Conservation (phyloP, 2,888 invertebrate genomes). For the Xestia xanthographa region DNA sequence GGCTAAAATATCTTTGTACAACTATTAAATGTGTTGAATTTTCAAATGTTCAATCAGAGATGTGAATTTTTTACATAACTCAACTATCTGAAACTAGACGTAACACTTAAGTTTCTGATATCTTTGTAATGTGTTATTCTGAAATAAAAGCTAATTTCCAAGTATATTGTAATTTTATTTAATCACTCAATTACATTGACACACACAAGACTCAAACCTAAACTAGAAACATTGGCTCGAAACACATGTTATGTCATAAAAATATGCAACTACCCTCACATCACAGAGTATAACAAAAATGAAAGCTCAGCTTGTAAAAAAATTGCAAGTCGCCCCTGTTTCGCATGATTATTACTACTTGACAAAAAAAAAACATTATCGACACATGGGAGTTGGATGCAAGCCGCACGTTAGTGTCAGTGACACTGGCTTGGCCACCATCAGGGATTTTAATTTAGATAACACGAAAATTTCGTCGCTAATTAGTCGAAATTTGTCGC, state of each 20-base stretch:
- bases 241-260: not conserved
- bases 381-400: too few species aligned
- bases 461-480: too few species aligned
- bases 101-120: not conserved
- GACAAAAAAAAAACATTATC: too few species aligned
- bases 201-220: conserved; percentile 13
- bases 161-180: conserved; percentile 25
- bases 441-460: too few species aligned
- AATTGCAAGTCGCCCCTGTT: too few species aligned
- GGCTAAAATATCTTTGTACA: not conserved
- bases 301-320: too few species aligned
- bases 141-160: conserved; percentile 30
- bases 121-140: not conserved
- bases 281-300: not conserved
- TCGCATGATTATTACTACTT: too few species aligned
- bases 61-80: not conserved
- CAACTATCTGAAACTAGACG: not conserved
- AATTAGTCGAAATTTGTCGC: too few species aligned
- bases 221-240: not conserved
- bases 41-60: not conserved
- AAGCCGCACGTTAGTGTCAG: too few species aligned
- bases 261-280: not conserved
- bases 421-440: too few species aligned
- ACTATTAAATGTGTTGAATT: too few species aligned
- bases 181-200: conserved; percentile 16